Percentiles rank a stretch among this genome's conserved stretches.
Conservation (phyloP, 2,797 vertebrate genomes). For the Notolabrus celidotus region DNA sequence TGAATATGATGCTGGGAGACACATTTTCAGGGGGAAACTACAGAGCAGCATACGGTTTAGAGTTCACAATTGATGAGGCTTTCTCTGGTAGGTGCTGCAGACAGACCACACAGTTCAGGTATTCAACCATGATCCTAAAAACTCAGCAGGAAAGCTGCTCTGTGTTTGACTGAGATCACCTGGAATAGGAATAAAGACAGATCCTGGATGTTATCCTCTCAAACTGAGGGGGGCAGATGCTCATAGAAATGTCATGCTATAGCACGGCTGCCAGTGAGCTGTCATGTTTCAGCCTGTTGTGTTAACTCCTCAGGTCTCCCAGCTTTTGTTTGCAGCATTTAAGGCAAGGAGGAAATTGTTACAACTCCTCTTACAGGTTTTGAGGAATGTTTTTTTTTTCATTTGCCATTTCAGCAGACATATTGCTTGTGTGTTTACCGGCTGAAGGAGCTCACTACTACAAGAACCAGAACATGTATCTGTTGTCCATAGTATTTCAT, state of each 20-base stretch:
- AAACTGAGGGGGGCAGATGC: background rate
- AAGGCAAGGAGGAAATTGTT: background rate
- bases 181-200: background rate
- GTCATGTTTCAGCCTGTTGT: background rate
- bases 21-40: constrained; percentile 10
- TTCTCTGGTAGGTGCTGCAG: constrained; percentile 5
- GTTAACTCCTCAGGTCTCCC: background rate
- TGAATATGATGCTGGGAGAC: constrained; percentile 29
- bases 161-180: background rate
- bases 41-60: constrained; percentile 4
- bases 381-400: background rate
- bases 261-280: background rate
- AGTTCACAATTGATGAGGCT: constrained; percentile 9
- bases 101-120: background rate
- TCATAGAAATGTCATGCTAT: background rate
- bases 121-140: background rate
- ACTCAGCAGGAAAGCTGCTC: background rate
- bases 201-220: background rate
- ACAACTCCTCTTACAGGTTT: background rate
- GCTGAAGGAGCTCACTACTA: background rate
- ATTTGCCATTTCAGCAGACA: background rate
- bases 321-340: background rate
- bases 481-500: background rate
- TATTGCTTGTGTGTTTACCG: background rate
- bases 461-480: background rate